phyloP scores from a whole-genome alignment of 2,797 vertebrate genomes.

The Tympanoctomys barrerae region DNA sequence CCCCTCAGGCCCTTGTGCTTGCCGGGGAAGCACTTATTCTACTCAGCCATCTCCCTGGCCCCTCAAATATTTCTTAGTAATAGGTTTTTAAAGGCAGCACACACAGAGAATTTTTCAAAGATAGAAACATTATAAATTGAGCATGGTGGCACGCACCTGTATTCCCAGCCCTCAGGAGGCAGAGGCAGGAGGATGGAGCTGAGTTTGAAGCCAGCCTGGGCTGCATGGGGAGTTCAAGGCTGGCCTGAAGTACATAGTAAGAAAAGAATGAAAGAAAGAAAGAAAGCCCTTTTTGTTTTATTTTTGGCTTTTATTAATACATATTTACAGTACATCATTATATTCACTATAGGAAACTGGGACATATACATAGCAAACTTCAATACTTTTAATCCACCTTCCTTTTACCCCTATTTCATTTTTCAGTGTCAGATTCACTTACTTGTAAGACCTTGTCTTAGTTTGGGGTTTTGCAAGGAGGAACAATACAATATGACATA shows the following conservation, averaged over 20 bases:
- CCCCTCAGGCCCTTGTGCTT: too few relatives aligned
- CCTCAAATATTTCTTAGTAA: background rate
- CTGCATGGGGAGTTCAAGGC: background rate
- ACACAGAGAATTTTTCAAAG: background rate
- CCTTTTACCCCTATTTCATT: background rate
- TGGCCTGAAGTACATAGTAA: background rate
- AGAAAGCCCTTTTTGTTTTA: background rate
- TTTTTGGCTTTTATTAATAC: background rate
- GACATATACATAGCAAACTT: background rate
- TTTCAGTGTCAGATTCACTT: background rate
- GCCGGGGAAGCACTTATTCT: too few relatives aligned
- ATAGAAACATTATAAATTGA: background rate
- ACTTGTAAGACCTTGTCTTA: background rate
- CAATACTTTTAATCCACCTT: background rate
- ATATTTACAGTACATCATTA: background rate
- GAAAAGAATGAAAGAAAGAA: background rate
- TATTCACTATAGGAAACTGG: background rate
- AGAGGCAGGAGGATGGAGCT: background rate
- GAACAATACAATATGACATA: too few relatives aligned
- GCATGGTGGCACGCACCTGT: background rate
- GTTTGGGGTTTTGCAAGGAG: too few relatives aligned
- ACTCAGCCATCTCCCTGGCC: too few relatives aligned
- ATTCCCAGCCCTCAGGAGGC: background rate
- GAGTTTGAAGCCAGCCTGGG: background rate
- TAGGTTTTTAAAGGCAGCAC: background rate